Evolutionary conservation across 2,797 vertebrate genomes (phyloP), one percentile per base, ranked within the genome.

Genomic region (Lepidocolaptes lacrymiger): DNA sequence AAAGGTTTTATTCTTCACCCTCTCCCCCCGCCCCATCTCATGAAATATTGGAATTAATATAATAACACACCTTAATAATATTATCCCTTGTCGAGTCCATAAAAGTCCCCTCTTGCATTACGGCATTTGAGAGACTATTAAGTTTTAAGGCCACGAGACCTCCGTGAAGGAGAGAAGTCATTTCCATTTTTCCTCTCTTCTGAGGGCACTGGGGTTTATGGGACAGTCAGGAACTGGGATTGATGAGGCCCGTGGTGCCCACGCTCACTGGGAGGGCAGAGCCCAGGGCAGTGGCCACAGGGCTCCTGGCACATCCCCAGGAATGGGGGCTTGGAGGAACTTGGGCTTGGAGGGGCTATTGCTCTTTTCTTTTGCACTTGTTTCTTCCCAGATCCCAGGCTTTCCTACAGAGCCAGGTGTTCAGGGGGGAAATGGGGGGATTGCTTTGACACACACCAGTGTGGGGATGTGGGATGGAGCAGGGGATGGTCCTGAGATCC

Each of bases 71-170:
- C 97, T 96, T 97, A 94, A 97, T 97, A 97, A 97, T 96, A 95
- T 97, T 97, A 97, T 97, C 95, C 95, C 97, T 96, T 96, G 91
- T 88, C 56, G 94, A 98, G 98, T 97, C 97, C 96, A 98, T 98
- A 98, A 98, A 98, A 97, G 97, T 97, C 96, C 97, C 96, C 94
- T 97, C 96, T 96, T 96, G 97, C 82, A 90, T 97, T 96, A 96
- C 67, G 46, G 95, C 95, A 76, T 97, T 97, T 97, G 98, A 98
- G 95, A 98, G 97, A 97, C 97, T 98, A 97, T 98, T 98, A 98
- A 98, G 97, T 98, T 98, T 98, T 98, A 98, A 98, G 97, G 97
- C 97, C 97, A 91, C 36, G 20, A 93, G 97, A 96, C 97, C 97
- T 98, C 97, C 37, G 21, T 96, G 97, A 97, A 98, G 97, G 96